These are phyloP conservation scores for Nesidiocoris tenuis DNA, from an alignment of 2,888 invertebrate genomes.

Conservation along the genomic window DNA sequence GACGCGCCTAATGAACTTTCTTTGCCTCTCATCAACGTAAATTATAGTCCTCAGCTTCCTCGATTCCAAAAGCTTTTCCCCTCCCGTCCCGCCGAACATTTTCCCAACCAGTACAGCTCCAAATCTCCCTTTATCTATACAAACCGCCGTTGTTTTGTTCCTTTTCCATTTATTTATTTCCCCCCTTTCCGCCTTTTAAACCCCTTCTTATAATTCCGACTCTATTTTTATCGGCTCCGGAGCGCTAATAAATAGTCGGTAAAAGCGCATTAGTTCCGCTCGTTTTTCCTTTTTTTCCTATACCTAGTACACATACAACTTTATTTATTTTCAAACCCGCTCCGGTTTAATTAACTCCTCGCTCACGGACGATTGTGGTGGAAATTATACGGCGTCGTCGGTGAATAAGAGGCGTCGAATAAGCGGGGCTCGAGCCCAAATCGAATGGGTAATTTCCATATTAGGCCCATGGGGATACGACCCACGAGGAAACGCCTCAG, in stretches of 20 bases:
- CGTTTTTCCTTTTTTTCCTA: background rate
- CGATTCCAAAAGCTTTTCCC: background rate
- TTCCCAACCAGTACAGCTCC: background rate
- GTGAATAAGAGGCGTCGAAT: background rate
- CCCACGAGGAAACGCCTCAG: background rate
- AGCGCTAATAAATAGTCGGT: slow-evolving; percentile 12
- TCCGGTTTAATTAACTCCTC: slow-evolving; percentile 14
- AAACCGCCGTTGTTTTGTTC: slow-evolving; percentile 22
- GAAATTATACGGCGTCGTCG: background rate
- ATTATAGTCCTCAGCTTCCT: slow-evolving; percentile 26
- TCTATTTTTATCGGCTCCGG: slow-evolving; percentile 30
- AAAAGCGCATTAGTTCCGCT: slow-evolving; percentile 5
- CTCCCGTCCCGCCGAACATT: background rate
- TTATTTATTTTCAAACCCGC: no score
- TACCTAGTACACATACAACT: no score
- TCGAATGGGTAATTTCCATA: background rate
- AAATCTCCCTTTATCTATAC: slow-evolving; percentile 7
- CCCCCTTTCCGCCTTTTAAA: background rate
- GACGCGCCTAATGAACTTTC: slow-evolving; percentile 38
- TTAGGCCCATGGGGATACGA: background rate
- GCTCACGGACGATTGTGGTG: no score
- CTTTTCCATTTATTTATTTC: slow-evolving; percentile 5
- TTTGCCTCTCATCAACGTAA: slow-evolving; percentile 38
- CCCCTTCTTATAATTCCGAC: background rate
- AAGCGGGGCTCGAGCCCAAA: background rate